Evolutionary conservation across 1,140 invertebrate species (phyloP), one percentile per base, ranked within the genome.

Genomic region (Neodiprion fabricii): DNA sequence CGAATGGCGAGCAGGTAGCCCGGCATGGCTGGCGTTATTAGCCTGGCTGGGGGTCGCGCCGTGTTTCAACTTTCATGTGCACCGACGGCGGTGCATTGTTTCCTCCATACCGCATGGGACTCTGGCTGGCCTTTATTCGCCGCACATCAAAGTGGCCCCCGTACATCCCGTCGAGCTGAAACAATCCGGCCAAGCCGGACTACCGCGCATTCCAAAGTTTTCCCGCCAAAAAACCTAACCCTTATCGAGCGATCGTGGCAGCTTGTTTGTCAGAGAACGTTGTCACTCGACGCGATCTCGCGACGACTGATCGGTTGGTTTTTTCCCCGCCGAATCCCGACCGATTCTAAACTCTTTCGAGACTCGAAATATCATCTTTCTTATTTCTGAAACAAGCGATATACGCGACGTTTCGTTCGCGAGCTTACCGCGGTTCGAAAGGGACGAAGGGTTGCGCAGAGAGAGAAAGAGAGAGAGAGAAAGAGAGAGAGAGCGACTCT

Each of bases 341-440:
- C 53, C 67, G 67, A 12, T 17, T 50, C 49, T 74, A 69, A 70
- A 70, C 72, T 74, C 67, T n/a, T 68, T 53, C 48, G 48, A 28
- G 8, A 21, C 48, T 68, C 28, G 28, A 23, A 50, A 48, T 49
- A 48, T 49, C 48, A 40, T 40, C 2, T 40, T 40, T 40, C 5
- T 40, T 40, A 40, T 40, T 40, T 40, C 28, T 40, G 28, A 40
- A 40, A 40, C 28, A 40, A 40, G 28, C 28, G 28, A 40, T 40
- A 40, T 40, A 40, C 28, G 28, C 28, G 28, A 40, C 2, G 28
- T 21, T 21, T 21, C 17, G 17, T 69, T 74, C 72, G 70, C 17
- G 47, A 74, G 72, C 47, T 50, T 69, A 23, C 11, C 71, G 14
- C 71, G 14, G 61, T 61, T 53, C 49, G 53, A 69, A 9, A 48